Base-by-base conservation (phyloP, 2,888 invertebrate species). In the Neoascia interrupta region DNA sequence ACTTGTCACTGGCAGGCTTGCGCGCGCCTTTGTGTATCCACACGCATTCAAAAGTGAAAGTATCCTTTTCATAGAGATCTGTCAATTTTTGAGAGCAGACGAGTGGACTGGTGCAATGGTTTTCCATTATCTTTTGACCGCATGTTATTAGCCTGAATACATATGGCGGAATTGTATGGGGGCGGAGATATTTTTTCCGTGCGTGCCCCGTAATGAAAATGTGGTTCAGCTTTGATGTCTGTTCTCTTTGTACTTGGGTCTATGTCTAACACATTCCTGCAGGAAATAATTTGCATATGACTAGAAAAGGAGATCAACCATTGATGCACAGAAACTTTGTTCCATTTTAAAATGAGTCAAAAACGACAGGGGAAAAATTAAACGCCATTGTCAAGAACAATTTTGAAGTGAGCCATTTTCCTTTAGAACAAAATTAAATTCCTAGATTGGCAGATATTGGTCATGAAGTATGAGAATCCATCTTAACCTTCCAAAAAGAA, bases 11-110 rank as follows among this genome's bases (percentile, higher is more conserved):
- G 15, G 8, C 4, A 10, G 58, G 31, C 37, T 47, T 26, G 56
- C 11, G 19, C 8, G 37, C 13, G 37, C 34, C 39, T 45, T 45
- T 53, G 51, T 51, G 23, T 49, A 19, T 3, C 5, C 2, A 5
- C 23, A 60, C 69, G 70, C 70, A 63, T 64, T 53, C 15, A 54
- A 72, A 76, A 76, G 76, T 76, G 76, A 76, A 76, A 76, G 76
- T 60, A n/a, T n/a, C 58, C 70, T 70, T 75, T 75, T 75, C 43
- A 47, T 64, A 64, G n/a, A n/a, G 53, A 70, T 76, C 76, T 76
- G 76, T 76, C 76, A 76, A 39, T 58, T 53, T 64, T 37, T 63
- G 63, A 34, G 58, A 64, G 45, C 43, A 63, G 70, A 75, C 70
- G 61, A 56, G 49, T 39, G 13, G 19, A 18, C 45, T 34, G 49